Conservation (phyloP, 2,797 vertebrate species). For the Amblyraja radiata region DNA sequence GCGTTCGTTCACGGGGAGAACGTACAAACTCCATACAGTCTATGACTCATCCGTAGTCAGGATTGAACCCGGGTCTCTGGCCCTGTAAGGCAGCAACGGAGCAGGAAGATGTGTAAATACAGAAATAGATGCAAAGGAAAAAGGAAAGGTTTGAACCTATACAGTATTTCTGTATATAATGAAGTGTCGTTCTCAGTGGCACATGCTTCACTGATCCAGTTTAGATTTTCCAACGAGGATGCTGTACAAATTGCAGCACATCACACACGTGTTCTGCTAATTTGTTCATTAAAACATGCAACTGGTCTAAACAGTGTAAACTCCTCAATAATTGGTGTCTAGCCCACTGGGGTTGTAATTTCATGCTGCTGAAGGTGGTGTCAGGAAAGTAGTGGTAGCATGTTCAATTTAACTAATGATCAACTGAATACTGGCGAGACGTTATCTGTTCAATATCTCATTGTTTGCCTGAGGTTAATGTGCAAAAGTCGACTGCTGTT, state of each 20-base stretch:
- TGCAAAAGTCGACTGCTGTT: neutral
- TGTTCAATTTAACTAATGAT: neutral
- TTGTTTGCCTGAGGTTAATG: neutral
- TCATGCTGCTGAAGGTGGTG: neutral
- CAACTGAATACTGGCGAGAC: neutral
- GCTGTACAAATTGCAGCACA: neutral
- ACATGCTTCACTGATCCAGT: neutral
- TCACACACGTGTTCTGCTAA: neutral
- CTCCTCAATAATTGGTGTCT: neutral
- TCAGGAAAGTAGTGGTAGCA: neutral
- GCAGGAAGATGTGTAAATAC: neutral
- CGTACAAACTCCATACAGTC: too few species aligned
- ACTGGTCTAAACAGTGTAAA: neutral
- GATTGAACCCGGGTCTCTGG: too few species aligned
- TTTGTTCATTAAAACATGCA: constrained; percentile 20
- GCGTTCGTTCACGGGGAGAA: too few species aligned
- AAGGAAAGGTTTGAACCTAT: neutral
- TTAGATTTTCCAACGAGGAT: neutral
- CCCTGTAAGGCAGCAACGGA: neutral
- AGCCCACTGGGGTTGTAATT: neutral
- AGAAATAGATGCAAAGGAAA: neutral
- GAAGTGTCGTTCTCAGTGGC: neutral
- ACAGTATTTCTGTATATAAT: neutral
- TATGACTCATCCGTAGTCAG: too few species aligned
- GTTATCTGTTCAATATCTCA: neutral